Conservation (phyloP, 1,140 invertebrate species). For the Drosophila dunni region DNA sequence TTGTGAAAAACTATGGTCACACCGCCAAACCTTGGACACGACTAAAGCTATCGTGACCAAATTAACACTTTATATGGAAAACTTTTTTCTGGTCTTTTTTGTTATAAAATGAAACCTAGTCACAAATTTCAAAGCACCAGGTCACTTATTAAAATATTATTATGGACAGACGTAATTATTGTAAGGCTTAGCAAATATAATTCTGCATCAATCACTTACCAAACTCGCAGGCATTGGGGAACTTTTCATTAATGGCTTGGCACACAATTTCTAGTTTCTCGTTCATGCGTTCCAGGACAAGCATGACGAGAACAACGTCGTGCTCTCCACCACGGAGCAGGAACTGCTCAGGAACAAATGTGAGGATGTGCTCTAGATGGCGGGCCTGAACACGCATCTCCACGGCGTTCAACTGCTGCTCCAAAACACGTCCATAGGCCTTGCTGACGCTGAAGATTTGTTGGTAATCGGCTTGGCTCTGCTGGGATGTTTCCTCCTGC, state of each 20-base stretch:
- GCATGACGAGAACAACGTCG: conserved; percentile 94
- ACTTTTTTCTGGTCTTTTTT: too few species aligned
- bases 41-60: too few species aligned
- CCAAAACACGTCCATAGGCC: conserved; percentile 94
- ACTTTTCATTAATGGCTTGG: conserved; percentile 93
- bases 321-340: conserved; percentile 95
- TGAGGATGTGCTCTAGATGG: conserved; percentile 93
- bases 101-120: too few species aligned
- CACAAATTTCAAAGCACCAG: too few species aligned
- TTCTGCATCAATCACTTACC: conserved; percentile 84
- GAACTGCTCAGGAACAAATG: conserved; percentile 97
- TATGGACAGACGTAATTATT: too few species aligned
- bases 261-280: conserved; percentile 96
- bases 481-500: conserved; percentile 79
- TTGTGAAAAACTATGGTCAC: too few species aligned
- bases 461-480: conserved; percentile 92
- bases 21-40: too few species aligned
- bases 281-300: conserved; percentile 95
- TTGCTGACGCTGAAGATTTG: conserved; percentile 95
- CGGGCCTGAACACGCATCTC: conserved; percentile 94
- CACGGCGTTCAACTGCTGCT: conserved; percentile 95
- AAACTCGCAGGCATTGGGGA: conserved; percentile 87
- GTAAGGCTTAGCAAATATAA: too few species aligned
- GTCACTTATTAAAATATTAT: too few species aligned
- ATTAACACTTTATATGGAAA: too few species aligned